Evolutionary conservation across 2,888 invertebrate genomes (phyloP).

Genomic region (Sinentomon sp.): DNA sequence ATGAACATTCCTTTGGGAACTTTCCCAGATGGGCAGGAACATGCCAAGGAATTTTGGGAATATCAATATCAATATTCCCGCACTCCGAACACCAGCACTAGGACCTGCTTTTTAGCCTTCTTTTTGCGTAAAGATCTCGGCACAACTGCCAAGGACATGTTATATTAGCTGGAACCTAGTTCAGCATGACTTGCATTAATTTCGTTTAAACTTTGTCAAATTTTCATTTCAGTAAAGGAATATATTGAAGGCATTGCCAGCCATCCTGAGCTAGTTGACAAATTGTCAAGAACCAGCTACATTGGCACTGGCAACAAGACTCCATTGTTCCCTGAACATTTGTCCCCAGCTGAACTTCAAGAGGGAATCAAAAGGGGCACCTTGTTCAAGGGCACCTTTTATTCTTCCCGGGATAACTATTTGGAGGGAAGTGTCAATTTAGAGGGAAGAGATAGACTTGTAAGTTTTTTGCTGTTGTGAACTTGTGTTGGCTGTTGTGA

Average conservation of each 20-base stretch:
- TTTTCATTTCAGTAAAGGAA: slow-evolving; percentile 32
- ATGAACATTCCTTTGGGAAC: no score
- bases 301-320: slow-evolving; percentile 5
- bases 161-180: no score
- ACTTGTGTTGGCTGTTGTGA: no score
- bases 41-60: no score
- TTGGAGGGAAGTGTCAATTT: slow-evolving; percentile 67
- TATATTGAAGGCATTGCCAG: slow-evolving; percentile 45
- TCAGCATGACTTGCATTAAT: no score
- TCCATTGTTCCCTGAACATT: slow-evolving; percentile 55
- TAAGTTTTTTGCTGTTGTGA: slow-evolving; percentile 24
- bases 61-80: no score
- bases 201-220: no score
- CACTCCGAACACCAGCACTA: no score
- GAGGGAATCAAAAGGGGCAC: slow-evolving; percentile 47
- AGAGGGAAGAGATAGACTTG: slow-evolving; percentile 46
- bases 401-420: slow-evolving; percentile 74
- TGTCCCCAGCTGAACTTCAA: slow-evolving; percentile 45
- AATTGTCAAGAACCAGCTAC: slow-evolving; percentile 27
- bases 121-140: no score
- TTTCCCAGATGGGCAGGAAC: no score
- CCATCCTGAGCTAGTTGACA: slow-evolving; percentile 43
- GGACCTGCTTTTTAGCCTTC: no score
- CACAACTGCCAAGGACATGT: no score
- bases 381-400: slow-evolving; percentile 45